Conservation (phyloP, 2,113 vertebrate genomes). For the Kryptolebias marmoratus region DNA sequence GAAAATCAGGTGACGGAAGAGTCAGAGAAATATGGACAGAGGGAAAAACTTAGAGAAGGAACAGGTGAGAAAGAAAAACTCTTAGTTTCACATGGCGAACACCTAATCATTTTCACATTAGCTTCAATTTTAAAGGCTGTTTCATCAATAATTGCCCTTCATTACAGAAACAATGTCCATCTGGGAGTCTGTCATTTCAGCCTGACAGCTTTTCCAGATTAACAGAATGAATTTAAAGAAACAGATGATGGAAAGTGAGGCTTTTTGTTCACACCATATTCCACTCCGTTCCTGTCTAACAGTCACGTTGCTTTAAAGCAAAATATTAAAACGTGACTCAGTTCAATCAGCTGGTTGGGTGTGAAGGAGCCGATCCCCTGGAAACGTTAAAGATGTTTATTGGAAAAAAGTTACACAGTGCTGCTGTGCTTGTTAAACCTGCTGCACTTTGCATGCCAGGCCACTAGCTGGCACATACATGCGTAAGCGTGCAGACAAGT, state of each 20-base stretch:
- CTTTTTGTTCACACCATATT: background rate
- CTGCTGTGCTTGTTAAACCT: too few relatives aligned
- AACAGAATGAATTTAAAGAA: background rate
- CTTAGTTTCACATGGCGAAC: background rate
- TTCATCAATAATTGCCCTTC: constrained; percentile 57
- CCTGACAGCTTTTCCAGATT: too few relatives aligned
- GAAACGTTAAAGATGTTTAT: too few relatives aligned
- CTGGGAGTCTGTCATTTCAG: background rate
- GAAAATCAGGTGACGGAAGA: constrained; percentile 9
- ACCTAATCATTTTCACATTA: constrained; percentile 46
- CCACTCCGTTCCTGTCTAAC: too few relatives aligned
- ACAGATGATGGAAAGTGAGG: background rate
- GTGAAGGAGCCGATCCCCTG: too few relatives aligned
- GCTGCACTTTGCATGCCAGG: too few relatives aligned
- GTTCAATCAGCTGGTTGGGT: too few relatives aligned
- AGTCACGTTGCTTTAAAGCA: too few relatives aligned
- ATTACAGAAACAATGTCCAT: constrained; percentile 44
- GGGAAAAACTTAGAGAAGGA: background rate
- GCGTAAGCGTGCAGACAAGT: too few relatives aligned
- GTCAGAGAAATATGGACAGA: constrained; percentile 3
- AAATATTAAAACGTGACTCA: too few relatives aligned
- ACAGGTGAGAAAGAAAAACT: constrained; percentile 31
- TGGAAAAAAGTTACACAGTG: too few relatives aligned
- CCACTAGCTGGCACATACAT: too few relatives aligned
- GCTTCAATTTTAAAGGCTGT: constrained; percentile 42